Conservation (phyloP, 23 tunicate genomes). For the Trididemnum clinides region DNA sequence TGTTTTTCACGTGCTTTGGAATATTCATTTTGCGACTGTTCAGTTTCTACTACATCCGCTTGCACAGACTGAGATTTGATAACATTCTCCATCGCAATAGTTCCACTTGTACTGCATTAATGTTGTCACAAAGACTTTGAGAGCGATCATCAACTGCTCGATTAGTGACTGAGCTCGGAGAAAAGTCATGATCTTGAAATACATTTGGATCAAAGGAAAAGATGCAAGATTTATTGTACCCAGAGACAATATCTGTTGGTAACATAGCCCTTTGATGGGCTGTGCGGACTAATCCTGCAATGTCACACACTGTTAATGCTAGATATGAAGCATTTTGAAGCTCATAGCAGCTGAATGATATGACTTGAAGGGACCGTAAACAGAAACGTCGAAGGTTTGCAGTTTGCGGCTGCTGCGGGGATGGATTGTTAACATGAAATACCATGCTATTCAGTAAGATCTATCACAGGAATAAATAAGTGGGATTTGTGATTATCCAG, state of each 20-base stretch:
- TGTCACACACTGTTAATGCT: constrained; percentile 11
- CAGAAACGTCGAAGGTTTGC: constrained; percentile 38
- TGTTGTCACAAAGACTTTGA: too few species aligned
- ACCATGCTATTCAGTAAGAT: constrained; percentile 14
- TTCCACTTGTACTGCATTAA: too few species aligned
- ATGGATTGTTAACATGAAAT: constrained; percentile 7
- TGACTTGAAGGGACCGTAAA: constrained; percentile 32
- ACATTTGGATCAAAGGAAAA: not conserved
- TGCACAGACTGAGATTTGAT: too few species aligned
- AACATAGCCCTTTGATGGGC: constrained; percentile 15
- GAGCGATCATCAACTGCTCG: too few species aligned
- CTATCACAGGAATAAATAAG: constrained; percentile 6
- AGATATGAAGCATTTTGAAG: not conserved
- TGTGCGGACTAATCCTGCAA: not conserved
- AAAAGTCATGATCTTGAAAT: not conserved
- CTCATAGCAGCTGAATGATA: not conserved
- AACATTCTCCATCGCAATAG: too few species aligned
- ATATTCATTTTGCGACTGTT: too few species aligned
- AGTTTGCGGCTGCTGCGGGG: constrained; percentile 38
- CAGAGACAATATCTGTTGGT: constrained; percentile 6
- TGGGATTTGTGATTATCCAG: constrained; percentile 22
- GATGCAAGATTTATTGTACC: not conserved
- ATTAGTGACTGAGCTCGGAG: too few species aligned
- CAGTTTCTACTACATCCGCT: too few species aligned
- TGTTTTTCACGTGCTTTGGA: too few species aligned